Evolutionary conservation across 2,888 invertebrate genomes (phyloP).

Genomic region (Pachycephus smyrnensis): DNA sequence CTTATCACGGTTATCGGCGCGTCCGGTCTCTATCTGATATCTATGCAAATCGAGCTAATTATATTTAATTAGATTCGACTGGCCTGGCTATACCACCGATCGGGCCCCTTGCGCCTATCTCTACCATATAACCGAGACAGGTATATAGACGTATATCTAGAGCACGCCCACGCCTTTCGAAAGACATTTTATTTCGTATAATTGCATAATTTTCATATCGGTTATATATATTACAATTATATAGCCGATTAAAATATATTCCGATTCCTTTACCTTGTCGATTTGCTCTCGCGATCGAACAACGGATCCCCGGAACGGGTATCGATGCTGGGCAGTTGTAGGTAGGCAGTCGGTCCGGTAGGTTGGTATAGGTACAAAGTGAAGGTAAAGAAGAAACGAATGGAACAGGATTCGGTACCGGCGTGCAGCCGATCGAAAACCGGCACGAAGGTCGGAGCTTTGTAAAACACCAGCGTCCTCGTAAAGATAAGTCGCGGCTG

Average conservation of each 20-base stretch:
- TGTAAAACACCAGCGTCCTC: constrained; percentile 31
- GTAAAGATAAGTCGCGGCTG: constrained; percentile 34
- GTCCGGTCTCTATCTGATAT: constrained; percentile 66
- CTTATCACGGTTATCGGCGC: constrained; percentile 65
- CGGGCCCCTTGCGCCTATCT: constrained; percentile 39
- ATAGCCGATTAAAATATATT: neutral
- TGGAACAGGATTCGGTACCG: neutral
- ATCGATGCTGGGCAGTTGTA: neutral
- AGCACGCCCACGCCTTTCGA: neutral
- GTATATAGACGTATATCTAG: neutral
- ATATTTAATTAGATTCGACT: constrained; percentile 68
- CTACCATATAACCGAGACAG: neutral
- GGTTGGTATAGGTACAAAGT: neutral
- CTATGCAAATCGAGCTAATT: constrained; percentile 68
- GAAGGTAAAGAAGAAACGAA: constrained; percentile 6
- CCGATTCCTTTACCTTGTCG: neutral
- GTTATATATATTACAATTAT: neutral
- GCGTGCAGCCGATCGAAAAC: neutral
- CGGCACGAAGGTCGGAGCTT: constrained; percentile 32
- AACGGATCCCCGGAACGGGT: neutral
- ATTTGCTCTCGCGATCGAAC: neutral
- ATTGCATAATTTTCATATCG: neutral
- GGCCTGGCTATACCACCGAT: constrained; percentile 59
- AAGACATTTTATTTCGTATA: neutral
- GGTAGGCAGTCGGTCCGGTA: neutral